Evolutionary conservation across 2,113 vertebrate species (phyloP).

Genomic region (Passerina amoena): DNA sequence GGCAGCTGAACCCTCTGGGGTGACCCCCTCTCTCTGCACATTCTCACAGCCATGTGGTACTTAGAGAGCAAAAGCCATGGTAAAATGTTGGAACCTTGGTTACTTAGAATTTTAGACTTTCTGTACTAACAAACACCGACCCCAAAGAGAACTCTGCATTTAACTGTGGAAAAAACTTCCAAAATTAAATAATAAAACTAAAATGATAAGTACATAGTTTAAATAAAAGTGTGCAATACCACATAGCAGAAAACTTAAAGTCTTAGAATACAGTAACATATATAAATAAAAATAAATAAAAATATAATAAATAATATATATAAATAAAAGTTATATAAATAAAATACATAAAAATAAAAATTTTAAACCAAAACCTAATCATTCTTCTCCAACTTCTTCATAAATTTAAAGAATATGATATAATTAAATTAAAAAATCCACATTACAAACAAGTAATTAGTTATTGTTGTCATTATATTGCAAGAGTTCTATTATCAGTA

Average conservation of each 20-base stretch:
- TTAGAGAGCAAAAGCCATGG: not conserved
- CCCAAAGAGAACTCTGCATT: too few species aligned
- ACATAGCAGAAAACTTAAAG: not conserved
- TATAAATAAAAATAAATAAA: not conserved
- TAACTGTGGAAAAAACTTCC: not conserved
- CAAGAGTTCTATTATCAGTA: too few species aligned
- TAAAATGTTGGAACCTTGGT: not conserved
- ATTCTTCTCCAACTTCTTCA: not conserved
- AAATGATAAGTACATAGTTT: not conserved
- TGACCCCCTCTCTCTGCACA: not conserved
- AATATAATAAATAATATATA: too few species aligned
- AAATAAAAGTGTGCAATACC: not conserved
- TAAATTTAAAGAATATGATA: not conserved
- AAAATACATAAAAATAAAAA: too few species aligned
- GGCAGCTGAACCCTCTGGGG: not conserved
- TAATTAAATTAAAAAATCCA: not conserved
- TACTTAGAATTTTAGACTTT: not conserved
- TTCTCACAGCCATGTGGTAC: accelerated
- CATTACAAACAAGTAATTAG: not conserved
- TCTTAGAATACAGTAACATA: not conserved
- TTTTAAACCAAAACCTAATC: not conserved
- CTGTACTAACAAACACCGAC: not conserved
- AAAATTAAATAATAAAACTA: not conserved
- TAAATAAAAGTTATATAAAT: too few species aligned
- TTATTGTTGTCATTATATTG: too few species aligned